Evolutionary conservation across 2,113 vertebrate species (phyloP), one percentile per base, ranked within the genome.

Genomic region (Chaetorhynchus papuensis): DNA sequence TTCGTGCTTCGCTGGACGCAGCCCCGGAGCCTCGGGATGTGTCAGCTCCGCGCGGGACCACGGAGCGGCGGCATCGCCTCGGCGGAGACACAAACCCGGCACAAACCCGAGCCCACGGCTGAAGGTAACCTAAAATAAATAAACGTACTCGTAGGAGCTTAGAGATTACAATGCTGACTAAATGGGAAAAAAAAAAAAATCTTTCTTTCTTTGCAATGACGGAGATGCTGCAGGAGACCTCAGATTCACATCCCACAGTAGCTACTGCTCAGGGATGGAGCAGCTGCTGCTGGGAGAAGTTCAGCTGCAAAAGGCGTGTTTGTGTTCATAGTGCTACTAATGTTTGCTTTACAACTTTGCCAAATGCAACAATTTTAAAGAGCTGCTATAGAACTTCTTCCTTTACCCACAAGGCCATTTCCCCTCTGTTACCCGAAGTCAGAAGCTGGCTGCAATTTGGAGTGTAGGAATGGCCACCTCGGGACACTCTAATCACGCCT

Each of bases 251-350:
- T 3, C 52, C 52, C 19, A 1, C 35, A 17, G 77, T 0, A 30
- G 45, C 37, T 7, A 0, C 68, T 33, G 37, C 30, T 7, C 0
- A 2, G 53, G 78, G n/a, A 45, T 6, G 7, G 30, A 49, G 21
- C 53, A 72, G 68, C 53, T 42, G 69, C 69, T 24, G 0, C 1
- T 3, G 9, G 18, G 45, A 13, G 11, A 6, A 14, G 26, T 7
- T 64, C 50, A 14, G 87, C 54, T 69, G 79, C 10, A 15, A 15
- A 35, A 39, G 30, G 71, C 3, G 0, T 4, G 28, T 16, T 76
- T 35, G 45, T 60, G 57, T 45, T 57, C 42, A 0, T 1, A 2
- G 28, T 0, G 1, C 15, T 44, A 6, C 15, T 11, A 0, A 19
- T 21, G 37, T 9, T 65, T 41, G 68, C 56, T 72, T 70, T 30